Conservation (phyloP, 2,797 vertebrate genomes). For the Urophycis tenuis region DNA sequence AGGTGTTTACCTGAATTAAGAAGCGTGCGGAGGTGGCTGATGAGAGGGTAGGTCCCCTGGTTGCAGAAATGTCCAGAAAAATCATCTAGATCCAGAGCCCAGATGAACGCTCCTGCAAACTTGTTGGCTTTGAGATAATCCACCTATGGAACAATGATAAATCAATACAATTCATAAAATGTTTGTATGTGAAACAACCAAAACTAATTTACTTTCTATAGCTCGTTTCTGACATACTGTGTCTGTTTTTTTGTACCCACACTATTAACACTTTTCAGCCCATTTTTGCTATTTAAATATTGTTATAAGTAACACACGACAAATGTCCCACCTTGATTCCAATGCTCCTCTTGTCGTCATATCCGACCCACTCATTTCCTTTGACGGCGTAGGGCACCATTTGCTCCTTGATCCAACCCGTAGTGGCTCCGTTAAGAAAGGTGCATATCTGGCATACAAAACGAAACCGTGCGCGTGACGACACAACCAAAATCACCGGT, state of each 20-base stretch:
- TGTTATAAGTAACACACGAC: neutral
- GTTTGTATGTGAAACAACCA: neutral
- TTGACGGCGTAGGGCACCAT: constrained; percentile 73
- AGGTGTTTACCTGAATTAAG: constrained; percentile 50
- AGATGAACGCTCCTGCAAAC: constrained; percentile 65
- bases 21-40: constrained; percentile 47
- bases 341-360: constrained; percentile 73
- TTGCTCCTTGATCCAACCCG: constrained; percentile 70
- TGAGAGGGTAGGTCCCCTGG: constrained; percentile 61
- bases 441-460: constrained; percentile 67
- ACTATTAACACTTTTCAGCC: neutral
- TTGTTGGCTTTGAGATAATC: constrained; percentile 54
- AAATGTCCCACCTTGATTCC: constrained; percentile 68
- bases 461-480: neutral
- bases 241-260: neutral
- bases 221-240: neutral
- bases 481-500: neutral
- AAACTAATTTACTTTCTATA: neutral
- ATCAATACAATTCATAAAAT: neutral
- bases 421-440: constrained; percentile 56
- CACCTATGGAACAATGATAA: constrained; percentile 41
- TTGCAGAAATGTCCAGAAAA: constrained; percentile 64
- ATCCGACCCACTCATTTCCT: constrained; percentile 74
- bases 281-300: neutral
- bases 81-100: constrained; percentile 67